Evolutionary conservation across 2,113 vertebrate species (phyloP), one percentile per base, ranked within the genome.

Genomic region (Emberiza fucata): DNA sequence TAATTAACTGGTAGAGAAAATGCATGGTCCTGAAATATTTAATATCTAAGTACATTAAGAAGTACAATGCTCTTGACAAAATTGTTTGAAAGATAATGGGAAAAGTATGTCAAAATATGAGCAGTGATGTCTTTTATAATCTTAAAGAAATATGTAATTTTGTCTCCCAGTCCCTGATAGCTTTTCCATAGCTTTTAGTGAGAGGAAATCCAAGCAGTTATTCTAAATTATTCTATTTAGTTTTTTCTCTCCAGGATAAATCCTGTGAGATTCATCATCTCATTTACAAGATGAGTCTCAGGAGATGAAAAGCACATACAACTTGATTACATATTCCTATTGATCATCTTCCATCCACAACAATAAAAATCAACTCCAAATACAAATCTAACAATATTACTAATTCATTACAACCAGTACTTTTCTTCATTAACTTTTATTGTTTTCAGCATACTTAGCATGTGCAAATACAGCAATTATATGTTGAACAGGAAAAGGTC

Each of bases 401-500:
- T 98, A 97, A 98, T 98, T 98, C 96, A 95, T 97, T 98, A 94
- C 87, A 94, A 94, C 51, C 82, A 86, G 86, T 92, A 93, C 95
- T 97, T 97, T 97, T 97, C 94, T 95, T 97, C 97, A 97, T 98
- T 98, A 98, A 97, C 92, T 97, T 97, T 97, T 96, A 97, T 97
- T 97, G 94, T 96, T 97, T 97, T 96, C 90, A 93, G 69, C 73
- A 73, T 91, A 71, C 91, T 72, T 91, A 95, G 81, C 87, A 71
- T 97, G 92, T 94, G 91, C 97, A 97, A 97, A 96, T 97, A 91
- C 83, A 96, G 87, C 96, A 97, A 90, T 97, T 98, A 95, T 27
- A 88, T 88, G 81, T 90, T 96, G 89, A 96, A 81, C 91, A 94
- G 84, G 78, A 90, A 93, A 96, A 90, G 86, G 82, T 81, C 59